Evolutionary conservation across 23 tunicate genomes (phyloP).

Genomic region (Trididemnum miniatum): DNA sequence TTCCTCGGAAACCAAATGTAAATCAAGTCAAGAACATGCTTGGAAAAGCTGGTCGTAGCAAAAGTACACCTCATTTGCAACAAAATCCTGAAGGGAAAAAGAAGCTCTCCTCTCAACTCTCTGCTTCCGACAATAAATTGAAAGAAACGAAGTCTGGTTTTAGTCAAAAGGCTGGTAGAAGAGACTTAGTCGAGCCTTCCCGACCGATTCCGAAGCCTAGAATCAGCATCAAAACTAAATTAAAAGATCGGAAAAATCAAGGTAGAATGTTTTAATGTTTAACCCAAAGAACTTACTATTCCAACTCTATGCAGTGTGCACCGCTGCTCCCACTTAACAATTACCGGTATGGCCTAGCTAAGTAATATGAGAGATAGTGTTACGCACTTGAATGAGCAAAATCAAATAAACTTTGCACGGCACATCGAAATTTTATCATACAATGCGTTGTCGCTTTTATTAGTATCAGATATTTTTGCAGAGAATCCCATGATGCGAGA

Average conservation of each 20-base stretch:
- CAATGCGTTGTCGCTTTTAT: too few relatives aligned
- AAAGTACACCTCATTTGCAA: constrained; percentile 45
- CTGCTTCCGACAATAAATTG: constrained; percentile 13
- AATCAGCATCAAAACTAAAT: neutral
- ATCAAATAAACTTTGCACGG: too few relatives aligned
- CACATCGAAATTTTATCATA: too few relatives aligned
- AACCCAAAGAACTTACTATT: too few relatives aligned
- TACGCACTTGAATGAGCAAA: too few relatives aligned
- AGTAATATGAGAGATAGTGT: too few relatives aligned
- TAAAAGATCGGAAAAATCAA: too few relatives aligned
- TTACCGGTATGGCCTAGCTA: too few relatives aligned
- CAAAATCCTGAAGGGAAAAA: neutral
- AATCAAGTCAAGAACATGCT: neutral
- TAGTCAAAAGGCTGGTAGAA: neutral
- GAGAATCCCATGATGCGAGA: neutral
- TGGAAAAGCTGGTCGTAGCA: neutral
- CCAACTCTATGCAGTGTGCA: too few relatives aligned
- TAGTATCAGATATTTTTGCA: too few relatives aligned
- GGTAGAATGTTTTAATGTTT: too few relatives aligned
- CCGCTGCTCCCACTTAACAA: too few relatives aligned
- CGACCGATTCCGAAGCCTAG: constrained; percentile 12
- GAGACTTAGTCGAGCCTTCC: neutral
- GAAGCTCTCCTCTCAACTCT: neutral
- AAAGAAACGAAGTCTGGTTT: neutral
- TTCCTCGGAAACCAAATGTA: constrained; percentile 31